Conservation (phyloP, 2,888 invertebrate species). For the Clivina fossor region DNA sequence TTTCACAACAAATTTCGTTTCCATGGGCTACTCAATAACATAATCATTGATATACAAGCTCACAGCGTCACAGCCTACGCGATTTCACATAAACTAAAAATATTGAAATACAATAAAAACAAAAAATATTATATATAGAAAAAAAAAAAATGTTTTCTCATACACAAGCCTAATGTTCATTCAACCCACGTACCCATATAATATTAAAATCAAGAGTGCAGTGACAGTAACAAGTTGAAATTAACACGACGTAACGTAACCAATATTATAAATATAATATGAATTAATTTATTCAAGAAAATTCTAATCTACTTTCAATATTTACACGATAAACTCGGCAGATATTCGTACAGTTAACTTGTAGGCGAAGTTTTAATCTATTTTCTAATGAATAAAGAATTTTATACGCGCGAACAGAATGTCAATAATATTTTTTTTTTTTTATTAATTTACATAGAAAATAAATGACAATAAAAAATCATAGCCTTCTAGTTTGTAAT, state of each 20-base stretch:
- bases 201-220: constrained; percentile 21
- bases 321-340: constrained; percentile 25
- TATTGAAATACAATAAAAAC: not conserved
- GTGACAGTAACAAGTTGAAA: constrained; percentile 30
- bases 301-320: constrained; percentile 31
- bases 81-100: too few species aligned
- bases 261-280: too few species aligned
- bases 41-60: constrained; percentile 23
- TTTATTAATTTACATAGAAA: too few species aligned
- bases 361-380: constrained; percentile 12
- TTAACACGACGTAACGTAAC: constrained; percentile 11
- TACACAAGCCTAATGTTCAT: too few species aligned
- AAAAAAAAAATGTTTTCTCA: not conserved
- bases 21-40: too few species aligned
- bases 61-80: constrained; percentile 2
- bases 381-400: constrained; percentile 23
- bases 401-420: not conserved
- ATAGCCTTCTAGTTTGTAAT: too few species aligned
- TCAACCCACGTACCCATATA: too few species aligned
- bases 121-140: constrained; percentile 7
- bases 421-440: too few species aligned
- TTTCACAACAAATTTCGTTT: too few species aligned
- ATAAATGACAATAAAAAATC: too few species aligned
- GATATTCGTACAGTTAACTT: not conserved
- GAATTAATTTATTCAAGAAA: constrained; percentile 29